A percentile compares a stretch with the other conserved stretches of the same genome.
These are phyloP conservation scores for Limnodromus scolopaceus DNA, from an alignment of 2,797 vertebrate species.

Conservation along the genomic window DNA sequence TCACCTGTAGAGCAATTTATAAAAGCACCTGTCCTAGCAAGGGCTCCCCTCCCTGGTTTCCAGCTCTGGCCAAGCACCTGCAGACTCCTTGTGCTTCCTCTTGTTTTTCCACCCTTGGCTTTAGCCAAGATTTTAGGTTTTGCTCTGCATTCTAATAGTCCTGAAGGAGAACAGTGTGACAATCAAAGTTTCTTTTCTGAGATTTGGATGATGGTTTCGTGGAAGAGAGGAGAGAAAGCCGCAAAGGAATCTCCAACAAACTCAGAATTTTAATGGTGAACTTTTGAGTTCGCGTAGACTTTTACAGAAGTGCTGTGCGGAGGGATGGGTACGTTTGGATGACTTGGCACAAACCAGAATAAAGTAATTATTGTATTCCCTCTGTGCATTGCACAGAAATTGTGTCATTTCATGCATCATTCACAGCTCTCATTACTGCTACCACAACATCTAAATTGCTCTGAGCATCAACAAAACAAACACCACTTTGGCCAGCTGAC, in stretches of 20 bases:
- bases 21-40: neutral
- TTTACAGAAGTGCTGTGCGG: neutral
- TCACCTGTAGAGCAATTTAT: neutral
- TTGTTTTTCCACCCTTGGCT: neutral
- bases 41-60: neutral
- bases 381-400: conserved; percentile 18
- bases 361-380: conserved; percentile 54
- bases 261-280: neutral
- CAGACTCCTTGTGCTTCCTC: neutral
- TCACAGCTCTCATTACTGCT: conserved; percentile 33
- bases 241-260: neutral
- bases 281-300: neutral
- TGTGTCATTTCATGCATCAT: conserved; percentile 55
- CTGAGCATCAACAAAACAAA: neutral
- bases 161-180: neutral
- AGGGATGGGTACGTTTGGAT: neutral
- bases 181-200: neutral
- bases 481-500: neutral
- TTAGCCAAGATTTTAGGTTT: neutral
- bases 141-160: neutral
- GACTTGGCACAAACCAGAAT: neutral
- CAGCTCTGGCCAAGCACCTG: neutral
- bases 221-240: neutral
- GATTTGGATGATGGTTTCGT: neutral
- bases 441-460: conserved; percentile 18